Conservation (phyloP, 2,113 vertebrate species). For the Indicator maculatus region DNA sequence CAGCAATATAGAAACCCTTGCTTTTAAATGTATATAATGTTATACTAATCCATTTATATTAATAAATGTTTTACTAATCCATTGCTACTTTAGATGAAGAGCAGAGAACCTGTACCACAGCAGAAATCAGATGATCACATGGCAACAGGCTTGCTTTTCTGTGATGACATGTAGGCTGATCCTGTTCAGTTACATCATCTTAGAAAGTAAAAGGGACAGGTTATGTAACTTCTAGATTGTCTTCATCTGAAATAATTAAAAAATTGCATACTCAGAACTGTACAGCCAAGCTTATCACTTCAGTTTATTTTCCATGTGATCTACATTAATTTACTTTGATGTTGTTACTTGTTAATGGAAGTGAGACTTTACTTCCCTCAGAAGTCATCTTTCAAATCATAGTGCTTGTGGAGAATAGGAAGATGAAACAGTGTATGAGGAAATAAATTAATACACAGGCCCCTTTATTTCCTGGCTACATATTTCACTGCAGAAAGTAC, state of each 20-base stretch:
- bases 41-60: rapidly evolving
- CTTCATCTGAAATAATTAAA: background rate
- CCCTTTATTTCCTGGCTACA: background rate
- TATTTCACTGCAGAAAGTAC: background rate
- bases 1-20: background rate
- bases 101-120: background rate
- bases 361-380: background rate
- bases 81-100: background rate
- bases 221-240: background rate
- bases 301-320: background rate
- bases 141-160: background rate
- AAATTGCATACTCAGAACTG: rapidly evolving
- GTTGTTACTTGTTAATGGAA: background rate
- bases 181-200: background rate
- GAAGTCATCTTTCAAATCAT: background rate
- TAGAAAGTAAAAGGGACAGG: background rate
- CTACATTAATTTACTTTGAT: background rate
- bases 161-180: background rate
- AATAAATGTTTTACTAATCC: background rate
- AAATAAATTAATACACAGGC: background rate
- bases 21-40: background rate
- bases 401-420: background rate
- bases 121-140: background rate
- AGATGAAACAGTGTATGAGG: background rate
- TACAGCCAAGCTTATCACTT: background rate